Evolutionary conservation across 2,888 invertebrate genomes (phyloP).

Genomic region (Malthinus seriepunctatus): DNA sequence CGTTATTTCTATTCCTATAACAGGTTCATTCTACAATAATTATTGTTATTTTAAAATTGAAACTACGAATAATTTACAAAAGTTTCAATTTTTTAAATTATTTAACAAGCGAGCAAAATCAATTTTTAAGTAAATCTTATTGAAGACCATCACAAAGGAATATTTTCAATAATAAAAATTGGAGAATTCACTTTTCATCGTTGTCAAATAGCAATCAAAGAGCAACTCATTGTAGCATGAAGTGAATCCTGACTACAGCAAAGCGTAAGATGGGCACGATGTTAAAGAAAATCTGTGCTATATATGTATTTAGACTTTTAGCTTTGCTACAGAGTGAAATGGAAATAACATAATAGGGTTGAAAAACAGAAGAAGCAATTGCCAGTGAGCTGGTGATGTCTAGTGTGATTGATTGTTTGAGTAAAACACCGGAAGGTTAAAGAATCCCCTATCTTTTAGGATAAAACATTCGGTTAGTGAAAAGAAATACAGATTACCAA

Average conservation of each 20-base stretch:
- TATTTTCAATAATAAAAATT: no score
- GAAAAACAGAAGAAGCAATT: constrained; percentile 24
- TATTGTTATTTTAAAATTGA: no score
- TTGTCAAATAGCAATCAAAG: constrained; percentile 18
- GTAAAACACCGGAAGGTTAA: constrained; percentile 26
- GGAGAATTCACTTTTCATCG: not conserved
- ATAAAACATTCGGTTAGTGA: constrained; percentile 14
- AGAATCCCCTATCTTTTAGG: constrained; percentile 18
- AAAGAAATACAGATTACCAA: constrained; percentile 20
- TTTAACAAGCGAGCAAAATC: no score
- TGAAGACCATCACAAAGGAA: no score
- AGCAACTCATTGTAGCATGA: constrained; percentile 19
- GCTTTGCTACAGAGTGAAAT: constrained; percentile 18
- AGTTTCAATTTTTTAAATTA: no score
- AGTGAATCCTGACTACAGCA: constrained; percentile 19
- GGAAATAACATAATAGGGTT: constrained; percentile 24
- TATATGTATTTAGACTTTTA: constrained; percentile 26
- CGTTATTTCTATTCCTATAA: no score
- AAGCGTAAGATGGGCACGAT: constrained; percentile 14
- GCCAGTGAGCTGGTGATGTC: constrained; percentile 30
- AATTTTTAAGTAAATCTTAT: no score
- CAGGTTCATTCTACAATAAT: no score
- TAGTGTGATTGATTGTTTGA: constrained; percentile 28
- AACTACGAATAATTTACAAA: no score
- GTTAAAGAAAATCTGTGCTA: constrained; percentile 22